Base-by-base conservation (phyloP, 1,140 invertebrate genomes). In the Ylistrum balloti region DNA sequence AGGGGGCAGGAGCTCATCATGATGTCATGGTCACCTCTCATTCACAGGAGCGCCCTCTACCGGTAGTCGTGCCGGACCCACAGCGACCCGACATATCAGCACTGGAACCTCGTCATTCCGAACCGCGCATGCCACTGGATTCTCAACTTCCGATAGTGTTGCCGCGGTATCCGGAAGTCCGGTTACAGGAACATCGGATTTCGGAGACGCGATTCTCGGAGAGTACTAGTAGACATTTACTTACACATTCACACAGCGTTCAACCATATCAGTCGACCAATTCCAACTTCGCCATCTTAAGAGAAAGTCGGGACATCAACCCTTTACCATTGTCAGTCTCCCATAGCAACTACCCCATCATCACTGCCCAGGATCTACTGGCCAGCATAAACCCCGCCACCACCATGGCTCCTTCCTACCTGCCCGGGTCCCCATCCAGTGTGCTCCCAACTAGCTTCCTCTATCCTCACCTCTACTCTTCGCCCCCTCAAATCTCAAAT, bases 301-400 rank as follows among this genome's bases (percentile, higher is more conserved):
- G 94, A 88, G 94, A 95, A 90, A 95, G 94, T 88, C 91, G 94
- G 32, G 94, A 94, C 9, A 93, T 95, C 35, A 91, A 93, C 9
- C 88, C 93, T 34, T 33, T 94, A 15, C 88, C 94, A 28, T 88
- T 93, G 32, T 88, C 93, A n/a, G 41, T 88, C 0, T 90, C 93
- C 22, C 93, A 93, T 86, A 92, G 91, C 32, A 93, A 38, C 32
- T 94, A 93, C 74, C 92, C 92, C 7, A 92, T 93, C 88, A 92
- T 95, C 86, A 91, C 94, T 17, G 91, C 93, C 35, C 91, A 92
- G 86, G 94, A 95, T 28, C 85, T 95, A 45, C 92, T 93, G 33
- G 91, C 88, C 85, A 86, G 92, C 33, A 92, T 95, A n/a, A 93
- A 93, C 86, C 92, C 92, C 20, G 89, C 92, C 22, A 93, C 91